Percentiles rank a stretch among this genome's conserved stretches.
phyloP scores from a whole-genome alignment of 2,797 vertebrate species.

The Onychomys leucogaster region DNA sequence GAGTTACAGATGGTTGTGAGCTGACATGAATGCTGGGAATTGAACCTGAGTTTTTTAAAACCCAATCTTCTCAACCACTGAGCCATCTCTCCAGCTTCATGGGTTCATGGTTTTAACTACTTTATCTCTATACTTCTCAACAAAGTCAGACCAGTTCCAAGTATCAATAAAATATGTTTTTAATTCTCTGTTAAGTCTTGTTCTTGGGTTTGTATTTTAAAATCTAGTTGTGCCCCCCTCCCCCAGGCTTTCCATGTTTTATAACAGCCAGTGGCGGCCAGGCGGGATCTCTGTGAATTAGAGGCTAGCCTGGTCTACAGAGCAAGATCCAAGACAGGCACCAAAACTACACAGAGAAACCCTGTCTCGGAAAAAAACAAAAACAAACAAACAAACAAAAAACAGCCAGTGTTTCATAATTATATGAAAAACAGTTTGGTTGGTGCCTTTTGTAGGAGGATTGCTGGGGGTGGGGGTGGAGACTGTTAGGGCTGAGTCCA shows the following conservation, averaged over 20 bases:
- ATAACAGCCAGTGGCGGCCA: not conserved
- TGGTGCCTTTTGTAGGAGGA: not conserved
- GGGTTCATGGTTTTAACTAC: not conserved
- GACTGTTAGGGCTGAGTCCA: not conserved
- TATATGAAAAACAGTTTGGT: not conserved
- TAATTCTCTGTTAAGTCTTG: constrained; percentile 8
- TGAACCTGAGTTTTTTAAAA: not conserved
- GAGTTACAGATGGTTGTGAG: not conserved
- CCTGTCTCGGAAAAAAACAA: too few species aligned
- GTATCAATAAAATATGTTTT: not conserved
- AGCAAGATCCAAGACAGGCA: too few species aligned
- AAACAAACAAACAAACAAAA: not conserved
- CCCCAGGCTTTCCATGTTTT: constrained; percentile 2
- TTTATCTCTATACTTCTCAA: not conserved
- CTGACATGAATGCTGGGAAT: too few species aligned
- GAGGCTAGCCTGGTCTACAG: too few species aligned
- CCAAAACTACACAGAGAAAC: too few species aligned
- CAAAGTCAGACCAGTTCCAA: not conserved
- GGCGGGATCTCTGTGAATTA: too few species aligned
- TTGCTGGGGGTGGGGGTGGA: not conserved
- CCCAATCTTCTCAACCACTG: not conserved
- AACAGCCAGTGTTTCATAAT: constrained; percentile 7
- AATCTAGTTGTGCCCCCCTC: not conserved
- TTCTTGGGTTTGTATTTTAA: constrained; percentile 49
- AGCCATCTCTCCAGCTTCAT: not conserved